Evolutionary conservation across 92 coral and sea anemone species (phyloP).

Genomic region (Porites rus): DNA sequence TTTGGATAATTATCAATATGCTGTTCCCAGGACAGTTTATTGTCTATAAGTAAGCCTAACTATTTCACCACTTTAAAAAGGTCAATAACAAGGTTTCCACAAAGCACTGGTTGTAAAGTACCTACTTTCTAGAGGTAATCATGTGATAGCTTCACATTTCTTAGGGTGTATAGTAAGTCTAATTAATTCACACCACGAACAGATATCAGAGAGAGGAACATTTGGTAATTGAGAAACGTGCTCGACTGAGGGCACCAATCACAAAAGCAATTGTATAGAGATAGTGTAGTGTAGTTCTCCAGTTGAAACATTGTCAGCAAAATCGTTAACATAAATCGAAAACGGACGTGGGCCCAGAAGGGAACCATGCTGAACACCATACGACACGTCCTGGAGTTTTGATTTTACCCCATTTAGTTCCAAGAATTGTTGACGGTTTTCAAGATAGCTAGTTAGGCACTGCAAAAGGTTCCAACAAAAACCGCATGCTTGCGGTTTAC

Average conservation of each 20-base stretch:
- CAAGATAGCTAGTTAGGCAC: neutral
- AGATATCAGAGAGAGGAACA: neutral
- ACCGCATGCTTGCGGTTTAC: neutral
- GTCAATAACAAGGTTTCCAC: neutral
- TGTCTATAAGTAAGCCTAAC: neutral
- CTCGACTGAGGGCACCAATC: too few species aligned
- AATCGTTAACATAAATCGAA: neutral
- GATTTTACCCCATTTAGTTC: neutral
- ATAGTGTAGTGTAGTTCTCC: too few species aligned
- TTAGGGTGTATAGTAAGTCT: too few species aligned
- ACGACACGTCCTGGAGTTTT: neutral
- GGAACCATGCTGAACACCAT: neutral
- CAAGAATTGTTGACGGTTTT: neutral
- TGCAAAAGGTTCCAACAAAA: neutral
- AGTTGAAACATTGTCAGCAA: too few species aligned
- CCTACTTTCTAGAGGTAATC: too few species aligned
- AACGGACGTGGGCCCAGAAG: neutral
- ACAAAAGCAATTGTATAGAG: too few species aligned
- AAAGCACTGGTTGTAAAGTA: neutral
- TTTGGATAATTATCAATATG: neutral
- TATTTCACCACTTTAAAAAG: neutral
- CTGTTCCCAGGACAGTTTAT: neutral
- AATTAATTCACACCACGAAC: too few species aligned
- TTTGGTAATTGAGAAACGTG: neutral
- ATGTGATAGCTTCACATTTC: too few species aligned